A percentile compares a stretch with the other conserved stretches of the same genome.
These are phyloP conservation scores for Nasonia longicornis DNA, from an alignment of 1,140 invertebrate species.

Conservation along the genomic window DNA sequence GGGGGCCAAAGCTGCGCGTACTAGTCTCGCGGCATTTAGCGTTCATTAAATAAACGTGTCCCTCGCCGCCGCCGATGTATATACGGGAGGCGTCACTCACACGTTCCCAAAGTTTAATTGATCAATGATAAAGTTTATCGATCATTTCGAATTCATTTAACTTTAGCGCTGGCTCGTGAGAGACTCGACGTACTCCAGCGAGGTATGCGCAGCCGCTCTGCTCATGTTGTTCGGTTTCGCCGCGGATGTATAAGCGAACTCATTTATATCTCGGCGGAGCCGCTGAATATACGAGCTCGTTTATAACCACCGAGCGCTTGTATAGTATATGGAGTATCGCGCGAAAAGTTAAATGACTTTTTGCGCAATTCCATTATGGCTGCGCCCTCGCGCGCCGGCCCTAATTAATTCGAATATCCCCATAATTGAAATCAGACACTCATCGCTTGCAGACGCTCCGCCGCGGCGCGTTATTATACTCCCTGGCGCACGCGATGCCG, in stretches of 20 bases:
- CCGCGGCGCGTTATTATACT: constrained; percentile 12
- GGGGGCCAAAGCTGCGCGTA: background rate
- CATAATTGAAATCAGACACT: constrained; percentile 27
- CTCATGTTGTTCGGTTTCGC: background rate
- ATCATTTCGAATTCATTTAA: constrained; percentile 72
- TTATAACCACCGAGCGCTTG: too few relatives aligned
- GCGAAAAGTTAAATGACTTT: background rate
- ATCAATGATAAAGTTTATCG: constrained; percentile 72
- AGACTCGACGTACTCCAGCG: background rate
- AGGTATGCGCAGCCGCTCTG: background rate
- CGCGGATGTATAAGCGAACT: too few relatives aligned
- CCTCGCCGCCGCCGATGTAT: constrained; percentile 25
- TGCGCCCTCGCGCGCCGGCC: background rate
- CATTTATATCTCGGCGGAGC: too few relatives aligned
- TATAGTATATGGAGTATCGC: too few relatives aligned
- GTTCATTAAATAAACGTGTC: constrained; percentile 49
- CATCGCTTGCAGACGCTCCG: background rate
- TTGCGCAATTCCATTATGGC: constrained; percentile 6
- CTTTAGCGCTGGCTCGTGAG: constrained; percentile 52
- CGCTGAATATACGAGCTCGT: too few relatives aligned
- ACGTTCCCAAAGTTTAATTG: constrained; percentile 70
- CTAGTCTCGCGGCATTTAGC: constrained; percentile 20
- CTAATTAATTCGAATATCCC: constrained; percentile 32
- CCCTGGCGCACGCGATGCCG: constrained; percentile 44
- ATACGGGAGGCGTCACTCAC: constrained; percentile 65